Conservation (phyloP, 2,888 invertebrate genomes). For the Perithous albicinctus region DNA sequence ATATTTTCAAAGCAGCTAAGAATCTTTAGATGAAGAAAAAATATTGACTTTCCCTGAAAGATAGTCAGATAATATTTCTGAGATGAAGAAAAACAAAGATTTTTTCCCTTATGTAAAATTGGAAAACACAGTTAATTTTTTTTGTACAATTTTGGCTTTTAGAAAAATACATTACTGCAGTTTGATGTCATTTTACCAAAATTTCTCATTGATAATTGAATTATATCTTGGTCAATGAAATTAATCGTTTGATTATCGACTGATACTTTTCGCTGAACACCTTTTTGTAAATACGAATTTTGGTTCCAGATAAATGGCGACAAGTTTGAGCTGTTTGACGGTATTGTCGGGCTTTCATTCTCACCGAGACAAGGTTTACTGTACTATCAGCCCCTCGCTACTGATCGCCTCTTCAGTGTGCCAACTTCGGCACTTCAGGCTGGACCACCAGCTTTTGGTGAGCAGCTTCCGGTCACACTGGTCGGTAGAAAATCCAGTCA, state of each 20-base stretch:
- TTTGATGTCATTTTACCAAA: no score
- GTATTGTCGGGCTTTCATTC: conserved; percentile 89
- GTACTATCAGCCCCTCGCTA: conserved; percentile 91
- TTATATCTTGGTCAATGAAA: conserved; percentile 1
- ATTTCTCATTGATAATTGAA: not conserved
- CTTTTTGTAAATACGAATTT: not conserved
- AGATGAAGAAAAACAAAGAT: no score
- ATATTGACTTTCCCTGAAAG: no score
- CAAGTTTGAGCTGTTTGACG: conserved; percentile 90
- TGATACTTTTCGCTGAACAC: not conserved
- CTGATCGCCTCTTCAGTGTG: conserved; percentile 91
- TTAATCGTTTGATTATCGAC: no score
- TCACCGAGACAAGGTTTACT: conserved; percentile 88
- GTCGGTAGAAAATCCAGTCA: conserved; percentile 94
- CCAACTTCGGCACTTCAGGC: conserved; percentile 90
- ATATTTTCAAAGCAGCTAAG: no score
- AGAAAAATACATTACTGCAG: no score
- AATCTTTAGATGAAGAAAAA: no score
- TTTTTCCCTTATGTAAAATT: no score
- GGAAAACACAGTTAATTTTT: no score
- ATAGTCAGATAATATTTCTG: no score
- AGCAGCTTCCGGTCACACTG: conserved; percentile 90
- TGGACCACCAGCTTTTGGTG: conserved; percentile 90
- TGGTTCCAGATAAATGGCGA: conserved; percentile 87
- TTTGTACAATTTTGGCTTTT: no score